Conservation (phyloP, 2,113 vertebrate genomes). For the Engystomops pustulosus region DNA sequence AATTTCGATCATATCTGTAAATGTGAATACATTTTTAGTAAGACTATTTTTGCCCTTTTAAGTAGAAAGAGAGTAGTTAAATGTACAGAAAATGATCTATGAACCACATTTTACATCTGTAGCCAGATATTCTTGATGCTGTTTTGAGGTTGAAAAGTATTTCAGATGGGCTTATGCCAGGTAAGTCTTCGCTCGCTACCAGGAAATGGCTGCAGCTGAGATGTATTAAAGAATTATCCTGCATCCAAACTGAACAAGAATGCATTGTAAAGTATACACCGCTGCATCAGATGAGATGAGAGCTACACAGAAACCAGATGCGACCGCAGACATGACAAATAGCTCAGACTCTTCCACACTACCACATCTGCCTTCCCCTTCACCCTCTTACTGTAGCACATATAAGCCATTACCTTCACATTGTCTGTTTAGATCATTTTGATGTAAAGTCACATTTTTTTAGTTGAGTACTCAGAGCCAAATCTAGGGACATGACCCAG, state of each 20-base stretch:
- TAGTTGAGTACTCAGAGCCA: too few species aligned
- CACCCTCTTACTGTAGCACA: too few species aligned
- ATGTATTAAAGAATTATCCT: constrained; percentile 72
- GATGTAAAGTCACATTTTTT: too few species aligned
- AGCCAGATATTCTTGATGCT: constrained; percentile 60
- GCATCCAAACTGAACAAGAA: constrained; percentile 65
- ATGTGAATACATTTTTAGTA: background rate
- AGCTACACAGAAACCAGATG: constrained; percentile 10
- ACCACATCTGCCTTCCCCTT: background rate
- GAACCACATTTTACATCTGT: constrained; percentile 61
- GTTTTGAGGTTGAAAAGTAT: constrained; percentile 68
- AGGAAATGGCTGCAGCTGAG: constrained; percentile 77
- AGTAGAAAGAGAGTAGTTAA: constrained; percentile 49
- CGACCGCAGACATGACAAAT: background rate
- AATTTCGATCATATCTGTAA: background rate
- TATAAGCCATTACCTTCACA: background rate
- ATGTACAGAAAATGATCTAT: constrained; percentile 65
- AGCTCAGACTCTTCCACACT: background rate
- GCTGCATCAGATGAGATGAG: constrained; percentile 58
- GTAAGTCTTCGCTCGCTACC: constrained; percentile 70
- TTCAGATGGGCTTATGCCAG: constrained; percentile 73
- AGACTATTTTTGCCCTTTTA: background rate
- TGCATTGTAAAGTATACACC: constrained; percentile 69
- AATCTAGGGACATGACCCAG: too few species aligned
- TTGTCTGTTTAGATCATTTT: too few species aligned